Evolutionary conservation across 2,888 invertebrate species (phyloP).

Genomic region (Lasioglossum malachurum): DNA sequence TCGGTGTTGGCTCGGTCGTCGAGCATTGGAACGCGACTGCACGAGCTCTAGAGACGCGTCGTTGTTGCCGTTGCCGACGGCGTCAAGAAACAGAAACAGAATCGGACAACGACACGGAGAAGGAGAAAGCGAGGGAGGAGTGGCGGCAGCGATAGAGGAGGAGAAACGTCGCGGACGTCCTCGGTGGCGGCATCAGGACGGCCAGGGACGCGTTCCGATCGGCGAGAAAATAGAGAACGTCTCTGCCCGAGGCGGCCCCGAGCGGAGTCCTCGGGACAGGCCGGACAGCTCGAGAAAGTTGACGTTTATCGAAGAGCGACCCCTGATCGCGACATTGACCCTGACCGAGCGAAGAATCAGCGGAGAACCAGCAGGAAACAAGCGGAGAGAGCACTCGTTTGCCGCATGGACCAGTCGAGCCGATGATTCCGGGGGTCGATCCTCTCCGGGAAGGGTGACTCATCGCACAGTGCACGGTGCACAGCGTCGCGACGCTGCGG

Average conservation of each 20-base stretch:
- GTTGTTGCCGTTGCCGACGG: background rate
- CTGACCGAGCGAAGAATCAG: conserved; percentile 1
- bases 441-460: conserved; percentile 32
- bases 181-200: background rate
- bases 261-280: background rate
- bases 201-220: background rate
- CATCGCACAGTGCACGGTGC: conserved; percentile 28
- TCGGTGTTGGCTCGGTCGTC: background rate
- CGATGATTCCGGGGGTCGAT: conserved; percentile 8
- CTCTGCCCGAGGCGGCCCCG: background rate
- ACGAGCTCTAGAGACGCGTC: background rate
- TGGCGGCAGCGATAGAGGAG: background rate
- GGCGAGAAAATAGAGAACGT: background rate
- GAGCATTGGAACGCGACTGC: background rate
- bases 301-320: background rate
- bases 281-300: conserved; percentile 41
- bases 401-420: background rate
- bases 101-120: conserved; percentile 2
- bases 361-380: background rate
- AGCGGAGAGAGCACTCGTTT: background rate
- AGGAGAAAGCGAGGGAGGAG: conserved; percentile 5
- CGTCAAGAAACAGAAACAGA: conserved; percentile 1
- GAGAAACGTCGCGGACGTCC: conserved; percentile 24
- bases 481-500: conserved; percentile 22
- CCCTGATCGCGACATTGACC: conserved; percentile 34